Percentiles rank a stretch among this genome's conserved stretches.
Evolutionary conservation across 2,797 vertebrate species (phyloP).

Genomic region (Lutjanus argentimaculatus): DNA sequence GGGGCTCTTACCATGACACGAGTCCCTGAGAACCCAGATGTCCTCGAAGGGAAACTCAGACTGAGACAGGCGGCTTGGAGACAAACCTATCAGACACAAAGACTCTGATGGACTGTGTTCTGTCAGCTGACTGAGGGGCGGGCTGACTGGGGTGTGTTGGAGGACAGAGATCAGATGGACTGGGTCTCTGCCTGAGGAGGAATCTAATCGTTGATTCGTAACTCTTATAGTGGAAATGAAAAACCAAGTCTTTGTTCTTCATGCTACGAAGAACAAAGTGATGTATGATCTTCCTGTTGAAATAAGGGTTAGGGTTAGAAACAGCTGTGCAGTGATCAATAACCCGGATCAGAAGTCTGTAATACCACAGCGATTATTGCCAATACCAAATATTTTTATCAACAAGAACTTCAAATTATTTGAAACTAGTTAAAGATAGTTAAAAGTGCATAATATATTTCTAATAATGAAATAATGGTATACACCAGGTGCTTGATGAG

Average conservation of each 20-base stretch:
- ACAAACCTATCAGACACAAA: slow-evolving; percentile 84
- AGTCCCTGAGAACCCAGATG: slow-evolving; percentile 88
- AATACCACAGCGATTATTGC: too few species aligned
- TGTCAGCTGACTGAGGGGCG: slow-evolving; percentile 4
- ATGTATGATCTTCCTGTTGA: not conserved
- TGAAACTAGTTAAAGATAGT: not conserved
- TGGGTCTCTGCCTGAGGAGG: not conserved
- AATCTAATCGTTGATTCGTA: not conserved
- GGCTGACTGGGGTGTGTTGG: slow-evolving; percentile 17
- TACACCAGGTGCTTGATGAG: too few species aligned
- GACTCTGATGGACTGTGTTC: slow-evolving; percentile 69
- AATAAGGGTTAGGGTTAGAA: not conserved
- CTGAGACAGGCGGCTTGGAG: slow-evolving; percentile 77
- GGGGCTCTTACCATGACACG: slow-evolving; percentile 83
- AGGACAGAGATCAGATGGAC: not conserved
- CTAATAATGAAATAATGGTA: too few species aligned
- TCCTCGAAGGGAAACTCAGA: slow-evolving; percentile 82
- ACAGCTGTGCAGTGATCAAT: not conserved
- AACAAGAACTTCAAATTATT: not conserved
- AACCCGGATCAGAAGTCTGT: not conserved
- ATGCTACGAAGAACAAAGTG: not conserved
- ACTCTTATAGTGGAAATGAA: not conserved
- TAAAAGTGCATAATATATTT: not conserved
- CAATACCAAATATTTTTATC: not conserved
- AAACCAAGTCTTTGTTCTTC: not conserved